Evolutionary conservation across 1,140 invertebrate genomes (phyloP).

Genomic region (Drosophila melanica): DNA sequence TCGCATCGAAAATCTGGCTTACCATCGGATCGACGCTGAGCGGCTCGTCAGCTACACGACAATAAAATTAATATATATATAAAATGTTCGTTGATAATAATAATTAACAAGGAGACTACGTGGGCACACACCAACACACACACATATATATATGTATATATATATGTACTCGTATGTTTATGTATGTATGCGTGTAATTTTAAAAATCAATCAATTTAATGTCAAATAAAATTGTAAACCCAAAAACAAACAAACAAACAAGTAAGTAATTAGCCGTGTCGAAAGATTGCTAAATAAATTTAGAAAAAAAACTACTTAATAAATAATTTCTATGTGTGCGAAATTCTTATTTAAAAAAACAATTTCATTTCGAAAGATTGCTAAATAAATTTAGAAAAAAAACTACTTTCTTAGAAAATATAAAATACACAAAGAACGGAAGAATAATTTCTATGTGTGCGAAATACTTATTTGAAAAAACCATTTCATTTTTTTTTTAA

Average conservation of each 20-base stretch:
- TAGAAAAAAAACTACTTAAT: constrained; percentile 39
- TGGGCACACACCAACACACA: neutral
- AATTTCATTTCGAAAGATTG: constrained; percentile 16
- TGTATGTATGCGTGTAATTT: neutral
- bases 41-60: constrained; percentile 12
- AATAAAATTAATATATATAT: constrained; percentile 24
- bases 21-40: constrained; percentile 16
- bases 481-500: no score
- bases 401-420: neutral
- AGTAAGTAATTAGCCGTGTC: no score
- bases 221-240: neutral
- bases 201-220: neutral
- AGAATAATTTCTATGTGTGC: no score
- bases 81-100: constrained; percentile 54
- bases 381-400: constrained; percentile 30
- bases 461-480: no score
- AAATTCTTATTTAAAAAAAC: no score
- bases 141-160: neutral
- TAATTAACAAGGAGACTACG: constrained; percentile 42
- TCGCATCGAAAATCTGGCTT: constrained; percentile 36
- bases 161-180: constrained; percentile 13
- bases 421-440: no score
- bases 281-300: constrained; percentile 20
- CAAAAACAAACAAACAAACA: neutral
- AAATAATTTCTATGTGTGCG: no score